A percentile compares a stretch with the other conserved stretches of the same genome.
These are phyloP conservation scores for Podilymbus podiceps DNA, from an alignment of 2,113 vertebrate species.

Conservation along the genomic window DNA sequence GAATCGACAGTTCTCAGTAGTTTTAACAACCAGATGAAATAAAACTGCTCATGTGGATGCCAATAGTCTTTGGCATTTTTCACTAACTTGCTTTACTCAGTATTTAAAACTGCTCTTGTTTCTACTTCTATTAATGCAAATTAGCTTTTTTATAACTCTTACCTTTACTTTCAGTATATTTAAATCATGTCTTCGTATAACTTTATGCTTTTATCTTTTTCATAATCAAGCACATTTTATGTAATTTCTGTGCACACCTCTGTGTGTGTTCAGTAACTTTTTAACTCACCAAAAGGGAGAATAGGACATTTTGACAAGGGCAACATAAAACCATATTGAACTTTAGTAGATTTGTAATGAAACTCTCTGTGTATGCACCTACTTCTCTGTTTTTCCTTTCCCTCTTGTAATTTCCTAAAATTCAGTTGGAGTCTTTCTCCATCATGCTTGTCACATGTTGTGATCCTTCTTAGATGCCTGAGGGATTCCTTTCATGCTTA, in stretches of 20 bases:
- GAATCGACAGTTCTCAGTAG: too few species aligned
- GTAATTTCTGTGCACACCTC: neutral
- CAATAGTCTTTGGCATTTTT: neutral
- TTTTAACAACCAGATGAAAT: too few species aligned
- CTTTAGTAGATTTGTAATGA: neutral
- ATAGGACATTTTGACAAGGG: neutral
- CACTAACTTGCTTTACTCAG: neutral
- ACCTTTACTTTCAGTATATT: neutral
- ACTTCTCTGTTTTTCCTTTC: neutral
- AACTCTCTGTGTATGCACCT: neutral
- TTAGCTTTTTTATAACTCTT: neutral
- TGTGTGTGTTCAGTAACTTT: neutral
- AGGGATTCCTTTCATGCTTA: neutral
- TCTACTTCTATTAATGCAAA: neutral
- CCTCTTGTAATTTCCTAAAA: neutral
- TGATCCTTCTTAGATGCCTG: neutral
- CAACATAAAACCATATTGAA: neutral
- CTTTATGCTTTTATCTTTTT: neutral
- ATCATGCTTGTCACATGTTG: neutral
- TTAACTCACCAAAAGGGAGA: neutral
- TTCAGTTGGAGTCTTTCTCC: neutral
- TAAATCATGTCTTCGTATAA: neutral
- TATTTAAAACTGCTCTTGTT: neutral
- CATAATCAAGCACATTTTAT: neutral
- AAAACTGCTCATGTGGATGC: too few species aligned